Evolutionary conservation across 2,888 invertebrate genomes (phyloP).

Genomic region (Fragum sueziense): DNA sequence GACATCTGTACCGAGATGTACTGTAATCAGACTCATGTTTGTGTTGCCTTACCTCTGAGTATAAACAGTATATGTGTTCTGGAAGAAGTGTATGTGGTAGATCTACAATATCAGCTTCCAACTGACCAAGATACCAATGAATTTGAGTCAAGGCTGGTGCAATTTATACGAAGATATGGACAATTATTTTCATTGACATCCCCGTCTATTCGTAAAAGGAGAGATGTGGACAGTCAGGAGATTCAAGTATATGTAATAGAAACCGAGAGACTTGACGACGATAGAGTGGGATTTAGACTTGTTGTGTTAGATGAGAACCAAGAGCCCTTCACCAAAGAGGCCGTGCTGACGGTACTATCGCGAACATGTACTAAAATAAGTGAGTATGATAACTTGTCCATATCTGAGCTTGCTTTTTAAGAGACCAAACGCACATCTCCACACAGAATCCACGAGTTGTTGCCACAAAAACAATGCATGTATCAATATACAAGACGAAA

Average conservation of each 20-base stretch:
- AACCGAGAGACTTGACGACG: constrained; percentile 12
- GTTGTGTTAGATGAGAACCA: constrained; percentile 50
- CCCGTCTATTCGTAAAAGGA: constrained; percentile 14
- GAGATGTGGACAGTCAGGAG: constrained; percentile 18
- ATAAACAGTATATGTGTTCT: constrained; percentile 45
- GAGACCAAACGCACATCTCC: too few species aligned
- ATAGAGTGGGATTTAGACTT: constrained; percentile 40
- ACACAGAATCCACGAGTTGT: too few species aligned
- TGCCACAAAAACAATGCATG: too few species aligned
- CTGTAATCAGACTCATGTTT: constrained; percentile 48
- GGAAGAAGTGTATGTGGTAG: constrained; percentile 14
- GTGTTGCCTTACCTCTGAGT: constrained; percentile 55
- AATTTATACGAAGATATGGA: constrained; percentile 56
- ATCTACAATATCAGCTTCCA: constrained; percentile 27
- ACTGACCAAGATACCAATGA: constrained; percentile 7
- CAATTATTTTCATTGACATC: constrained; percentile 23
- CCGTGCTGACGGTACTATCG: constrained; percentile 50
- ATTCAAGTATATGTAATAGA: constrained; percentile 52
- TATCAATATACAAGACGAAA: too few species aligned
- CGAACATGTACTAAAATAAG: constrained; percentile 59
- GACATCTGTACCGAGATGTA: constrained; percentile 31
- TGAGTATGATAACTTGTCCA: constrained; percentile 32
- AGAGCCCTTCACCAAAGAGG: constrained; percentile 40
- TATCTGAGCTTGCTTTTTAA: too few species aligned
- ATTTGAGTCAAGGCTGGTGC: constrained; percentile 47